Conservation (phyloP, 2,888 invertebrate genomes). For the Peribatodes rhomboidaria region DNA sequence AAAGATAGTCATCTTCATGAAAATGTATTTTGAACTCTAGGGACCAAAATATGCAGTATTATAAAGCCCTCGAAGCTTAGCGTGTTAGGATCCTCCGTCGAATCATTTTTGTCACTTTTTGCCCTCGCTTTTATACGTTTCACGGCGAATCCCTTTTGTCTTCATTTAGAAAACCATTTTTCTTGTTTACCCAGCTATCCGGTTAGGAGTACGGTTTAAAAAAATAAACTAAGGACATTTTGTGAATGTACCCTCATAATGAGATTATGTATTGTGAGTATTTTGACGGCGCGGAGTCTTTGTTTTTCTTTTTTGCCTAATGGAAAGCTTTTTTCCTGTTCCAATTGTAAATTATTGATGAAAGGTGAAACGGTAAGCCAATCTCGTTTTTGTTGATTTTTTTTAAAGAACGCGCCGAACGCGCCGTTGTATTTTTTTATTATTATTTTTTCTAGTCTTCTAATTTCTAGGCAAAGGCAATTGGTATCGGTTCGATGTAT, state of each 20-base stretch:
- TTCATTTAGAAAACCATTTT: slow-evolving; percentile 74
- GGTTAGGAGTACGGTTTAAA: slow-evolving; percentile 54
- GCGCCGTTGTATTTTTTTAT: no score
- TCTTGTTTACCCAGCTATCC: slow-evolving; percentile 71
- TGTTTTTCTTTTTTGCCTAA: slow-evolving; percentile 27
- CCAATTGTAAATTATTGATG: slow-evolving; percentile 33
- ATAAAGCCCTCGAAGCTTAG: background rate
- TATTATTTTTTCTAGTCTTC: no score
- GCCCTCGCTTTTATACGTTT: slow-evolving; percentile 56
- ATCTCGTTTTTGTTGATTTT: slow-evolving; percentile 13
- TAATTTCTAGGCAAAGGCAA: no score
- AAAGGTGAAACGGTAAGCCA: slow-evolving; percentile 22
- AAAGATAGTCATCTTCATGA: no score
- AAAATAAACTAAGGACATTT: slow-evolving; percentile 45
- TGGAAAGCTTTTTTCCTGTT: slow-evolving; percentile 29
- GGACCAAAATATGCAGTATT: no score
- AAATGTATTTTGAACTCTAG: no score
- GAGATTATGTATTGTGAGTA: slow-evolving; percentile 37
- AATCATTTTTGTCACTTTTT: slow-evolving; percentile 68
- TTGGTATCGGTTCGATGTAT: no score
- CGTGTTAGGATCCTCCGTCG: slow-evolving; percentile 51
- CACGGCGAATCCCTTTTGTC: slow-evolving; percentile 66
- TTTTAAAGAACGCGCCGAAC: background rate
- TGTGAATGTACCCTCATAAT: slow-evolving; percentile 40
- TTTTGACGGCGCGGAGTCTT: slow-evolving; percentile 17